Evolutionary conservation across 30 jellyfish, hydroid and myxozoan species (phyloP), one percentile per base, ranked within the genome.

Genomic region (Rhopilema esculentum): DNA sequence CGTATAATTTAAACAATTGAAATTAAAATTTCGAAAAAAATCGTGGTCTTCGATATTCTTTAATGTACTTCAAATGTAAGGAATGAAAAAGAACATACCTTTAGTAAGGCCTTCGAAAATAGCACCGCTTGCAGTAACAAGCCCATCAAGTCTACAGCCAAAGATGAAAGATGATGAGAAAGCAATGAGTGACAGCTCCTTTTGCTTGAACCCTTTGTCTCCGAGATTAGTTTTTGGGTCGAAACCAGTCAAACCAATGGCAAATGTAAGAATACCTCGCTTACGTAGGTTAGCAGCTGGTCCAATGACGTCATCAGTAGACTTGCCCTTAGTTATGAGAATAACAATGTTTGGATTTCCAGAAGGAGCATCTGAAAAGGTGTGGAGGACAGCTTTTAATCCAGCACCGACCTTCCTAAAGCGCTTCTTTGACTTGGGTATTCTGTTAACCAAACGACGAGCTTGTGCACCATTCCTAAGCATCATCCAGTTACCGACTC

Each of bases 271-370:
- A 65, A 93, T 93, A 25, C 96, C 96, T 21, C 87, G 85, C 75
- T 88, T 93, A 52, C 98, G 82, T 52, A 93, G 91, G 22, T 72
- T 52, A n/a, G 93, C 89, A 25, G 98, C 95, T 23, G 97, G 93
- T 7, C 62, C 82, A 75, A 77, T 70, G 24, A 89, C 96, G 72
- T 74, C 85, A 70, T 93, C 98, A 16, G 87, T 82, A 21, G 98
- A 88, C 52, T 80, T 91, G 22, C 98, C 98, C 19, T 89, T 86
- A n/a, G 96, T 84, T 48, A 93, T 69, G 64, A 93, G 70, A 65
- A 89, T 83, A 18, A 93, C 90, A 51, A 93, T 69, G 78, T 89
- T 93, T 65, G 98, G 97, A 71, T 93, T 93, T 16, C 98, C 98
- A 27, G 97, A 70, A 18, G 98, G 98, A 9, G 98, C 98, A 22